Base-by-base conservation (phyloP, 2,888 invertebrate genomes). In the Watsonalla cultraria region DNA sequence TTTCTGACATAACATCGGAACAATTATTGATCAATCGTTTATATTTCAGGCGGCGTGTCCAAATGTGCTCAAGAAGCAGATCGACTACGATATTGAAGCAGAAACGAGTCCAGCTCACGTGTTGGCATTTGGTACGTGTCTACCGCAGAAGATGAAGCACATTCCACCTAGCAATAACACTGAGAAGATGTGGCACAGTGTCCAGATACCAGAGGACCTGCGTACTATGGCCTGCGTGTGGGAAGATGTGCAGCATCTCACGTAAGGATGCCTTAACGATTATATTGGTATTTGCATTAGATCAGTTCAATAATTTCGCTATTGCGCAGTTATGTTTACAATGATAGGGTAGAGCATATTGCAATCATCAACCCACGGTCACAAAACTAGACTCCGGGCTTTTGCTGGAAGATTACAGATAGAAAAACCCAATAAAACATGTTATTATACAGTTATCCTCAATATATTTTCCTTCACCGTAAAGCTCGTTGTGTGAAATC, bases 141-240 rank as follows among this genome's bases (percentile, higher is more conserved):
- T 94, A 11, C 93, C 93, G 0, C 76, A 81, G 13, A 76, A 90
- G 49, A 68, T 92, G 72, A 90, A 90, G 61, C 91, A 91, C 55
- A 68, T 90, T 5, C 92, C 93, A 7, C 92, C 93, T 0, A 76
- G 74, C 39, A 92, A 92, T 72, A 85, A 90, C 39, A 91, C 92
- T 0, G 70, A 87, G 47, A 73, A 84, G 48, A 86, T 84, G 61
- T 94, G 94, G 94, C 72, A 92, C 37, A 74, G 84, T 7, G 92
- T 92, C 53, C 74, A 86, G 57, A 91, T 93, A 49, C 93, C 93
- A 0, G 82, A 90, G 51, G 92, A 93, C 47, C 73, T 94, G 14
- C 87, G 90, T 54, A 83, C 90, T 0, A 94, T 94, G 94, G 84
- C 92, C 0, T 86, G 87, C 48, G 92, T 94, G 0, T 94, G 93